Base-by-base conservation (phyloP, 2,113 vertebrate genomes). In the Cyrtonyx montezumae region DNA sequence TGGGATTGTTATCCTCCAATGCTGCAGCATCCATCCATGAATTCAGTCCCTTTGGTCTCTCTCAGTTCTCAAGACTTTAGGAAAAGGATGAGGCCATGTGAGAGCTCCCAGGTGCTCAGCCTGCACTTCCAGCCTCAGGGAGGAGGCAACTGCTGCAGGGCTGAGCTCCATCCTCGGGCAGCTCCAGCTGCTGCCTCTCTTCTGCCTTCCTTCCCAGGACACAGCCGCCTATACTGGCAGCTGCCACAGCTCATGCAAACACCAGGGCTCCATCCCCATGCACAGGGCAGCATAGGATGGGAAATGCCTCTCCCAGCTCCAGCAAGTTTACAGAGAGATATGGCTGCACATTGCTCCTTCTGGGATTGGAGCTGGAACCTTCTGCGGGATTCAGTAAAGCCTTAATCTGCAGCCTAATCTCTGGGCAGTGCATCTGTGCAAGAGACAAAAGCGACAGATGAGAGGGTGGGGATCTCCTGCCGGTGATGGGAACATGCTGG, bases 341-440 rank as follows among this genome's bases (percentile, higher is more conserved):
- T 34, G 23, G 65, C 68, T 62, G 26, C 30, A 56, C 1, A 0
- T 16, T 26, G 58, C 43, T 58, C 51, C 84, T 10, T 16, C 87
- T 81, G 87, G 88, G 49, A 83, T 49, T 55, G 83, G 75, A 94
- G 91, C 9, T 79, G 94, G 90, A 77, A 65, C 78, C 88, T 88
- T 59, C 75, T 88, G 88, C 65, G 67, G 93, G 91, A 87, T 59
- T 32, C 86, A 82, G 42, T 88, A 92, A 95, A 96, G 46, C 56
- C 77, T 90, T 95, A 88, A 91, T 91, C 94, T 92, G 81, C 79
- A 93, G 79, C 86, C 88, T 95, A 95, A 96, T 89, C 84, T 91
- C 87, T 62, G 62, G 22, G 46, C 15, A 9, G 30, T 66, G 90
- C 84, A 90, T 95, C 96, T 94, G 94, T 51, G 79, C 66, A 37